Base-by-base conservation (phyloP, 2,113 vertebrate species). In the Thomomys bottae region DNA sequence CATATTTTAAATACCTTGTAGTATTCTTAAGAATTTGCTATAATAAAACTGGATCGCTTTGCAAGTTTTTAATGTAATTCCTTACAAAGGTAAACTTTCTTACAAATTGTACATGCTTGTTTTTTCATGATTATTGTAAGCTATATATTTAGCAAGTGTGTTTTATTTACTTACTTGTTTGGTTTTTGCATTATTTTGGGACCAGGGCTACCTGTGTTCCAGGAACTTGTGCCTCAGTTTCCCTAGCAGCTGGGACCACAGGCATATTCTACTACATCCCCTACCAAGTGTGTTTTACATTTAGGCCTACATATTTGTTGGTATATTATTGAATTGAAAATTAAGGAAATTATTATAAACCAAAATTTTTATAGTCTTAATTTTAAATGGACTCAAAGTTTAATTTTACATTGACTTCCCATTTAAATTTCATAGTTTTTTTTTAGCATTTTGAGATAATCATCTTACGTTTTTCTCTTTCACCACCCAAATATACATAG, bases 371-470 rank as follows among this genome's bases (percentile, higher is more conserved):
- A 66, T 45, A 66, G 54, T 8, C 7, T 90, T 42, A 26, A 73
- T 90, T 93, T 88, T 38, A 73, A 30, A 42, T 87, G 24, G 30
- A 9, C 17, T 86, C 40, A 57, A 83, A 24, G 75, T 79, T 15
- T 18, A 4, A 4, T 42, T 54, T 54, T 77, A 67, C 1, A 72
- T 2, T 42, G 34, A 59, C 3, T 5, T 73, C 67, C 6, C 34
- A 34, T 84, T 7, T 92, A 67, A 28, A 80, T 81, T 88, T 87
- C 85, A 90, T 0, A 75, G 6, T 84, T 94, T 80, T 80, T 76
- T 94, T 84, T 87, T 70, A 86, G 86, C 30, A 89, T 93, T 95
- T 87, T 87, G 24, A 67, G 17, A 63, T 61, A 73, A 14, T 91
- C 38, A 40, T 20, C 32, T 89, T 79, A 63, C 14, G 2, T 42